Evolutionary conservation across 2,113 vertebrate genomes (phyloP), one percentile per base, ranked within the genome.

Genomic region (Dryoscopus gambensis): DNA sequence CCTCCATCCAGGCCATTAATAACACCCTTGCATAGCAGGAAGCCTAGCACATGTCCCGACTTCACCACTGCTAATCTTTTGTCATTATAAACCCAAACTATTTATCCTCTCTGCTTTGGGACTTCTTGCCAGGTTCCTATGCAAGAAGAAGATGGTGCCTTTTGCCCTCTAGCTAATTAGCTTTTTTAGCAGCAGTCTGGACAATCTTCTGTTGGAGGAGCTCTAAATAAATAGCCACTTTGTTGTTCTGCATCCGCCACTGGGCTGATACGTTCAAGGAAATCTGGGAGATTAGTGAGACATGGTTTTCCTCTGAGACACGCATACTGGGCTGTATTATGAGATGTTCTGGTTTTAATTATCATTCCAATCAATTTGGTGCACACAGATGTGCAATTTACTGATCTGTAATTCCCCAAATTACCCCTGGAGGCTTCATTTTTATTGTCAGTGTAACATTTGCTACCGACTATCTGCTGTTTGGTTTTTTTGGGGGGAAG

Each of bases 391-490:
- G 96, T 89, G 73, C 93, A 86, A 93, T 96, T 94, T 95, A 96
- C 95, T 97, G 90, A 96, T 96, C 96, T 96, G 93, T 97, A 96
- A 96, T 96, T 97, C 93, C 95, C 82, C 95, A 96, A 96, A 95
- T 96, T 94, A 96, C 93, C 93, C 95, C 95, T 92, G 83, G 90
- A 95, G 95, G 90, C 90, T 97, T 95, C 73, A 68, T 92, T 93
- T 96, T 92, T 96, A 94, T 91, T 96, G 95, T 77, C 93, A 89
- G 79, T 68, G 47, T 86, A 97, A 81, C 93, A 77, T 90, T 96
- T 95, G 90, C 90, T 96, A 94, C 87, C 87, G 77, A 39, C 82
- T 96, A 80, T 88, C 76, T 89, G 92, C 60, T 76, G 55, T 80
- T 94, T 86, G 64, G 76, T 64, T 79, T 86, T 46, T 44, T 80